Percentiles rank a stretch among this genome's conserved stretches.
Evolutionary conservation across 1,140 invertebrate genomes (phyloP).

Genomic region (Leptopilina boulardi): DNA sequence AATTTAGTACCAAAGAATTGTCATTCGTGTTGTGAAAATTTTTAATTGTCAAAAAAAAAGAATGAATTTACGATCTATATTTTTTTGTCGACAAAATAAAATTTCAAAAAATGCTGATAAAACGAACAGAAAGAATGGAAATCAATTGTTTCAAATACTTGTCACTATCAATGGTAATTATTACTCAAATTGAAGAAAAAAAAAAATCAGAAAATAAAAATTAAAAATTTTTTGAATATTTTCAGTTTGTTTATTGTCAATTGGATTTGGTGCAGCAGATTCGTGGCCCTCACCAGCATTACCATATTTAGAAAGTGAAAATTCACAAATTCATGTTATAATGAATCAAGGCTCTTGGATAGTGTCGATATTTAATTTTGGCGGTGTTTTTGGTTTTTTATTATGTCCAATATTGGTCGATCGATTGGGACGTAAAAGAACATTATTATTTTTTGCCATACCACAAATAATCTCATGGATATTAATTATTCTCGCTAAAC

Average conservation of each 20-base stretch:
- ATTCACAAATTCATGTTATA: background rate
- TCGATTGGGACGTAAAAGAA: background rate
- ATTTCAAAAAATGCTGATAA: background rate
- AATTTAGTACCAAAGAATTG: no score
- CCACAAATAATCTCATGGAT: background rate
- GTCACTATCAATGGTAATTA: constrained; percentile 7
- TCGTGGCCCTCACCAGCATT: background rate
- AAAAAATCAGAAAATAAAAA: no score
- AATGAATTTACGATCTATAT: background rate
- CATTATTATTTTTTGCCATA: background rate
- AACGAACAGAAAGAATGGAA: background rate
- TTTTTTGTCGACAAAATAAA: background rate
- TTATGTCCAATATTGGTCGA: background rate
- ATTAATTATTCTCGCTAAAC: background rate
- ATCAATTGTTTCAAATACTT: background rate
- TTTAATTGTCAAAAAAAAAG: no score
- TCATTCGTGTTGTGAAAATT: no score
- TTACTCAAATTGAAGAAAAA: background rate
- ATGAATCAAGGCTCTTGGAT: background rate
- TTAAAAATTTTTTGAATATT: background rate
- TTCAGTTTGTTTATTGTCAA: background rate
- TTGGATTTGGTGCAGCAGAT: background rate
- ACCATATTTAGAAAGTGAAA: background rate
- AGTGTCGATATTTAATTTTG: background rate
- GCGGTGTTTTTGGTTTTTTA: background rate